A percentile compares a stretch with the other conserved stretches of the same genome.
phyloP scores from a whole-genome alignment of 2,888 invertebrate genomes.

The Eupithecia vulgata region DNA sequence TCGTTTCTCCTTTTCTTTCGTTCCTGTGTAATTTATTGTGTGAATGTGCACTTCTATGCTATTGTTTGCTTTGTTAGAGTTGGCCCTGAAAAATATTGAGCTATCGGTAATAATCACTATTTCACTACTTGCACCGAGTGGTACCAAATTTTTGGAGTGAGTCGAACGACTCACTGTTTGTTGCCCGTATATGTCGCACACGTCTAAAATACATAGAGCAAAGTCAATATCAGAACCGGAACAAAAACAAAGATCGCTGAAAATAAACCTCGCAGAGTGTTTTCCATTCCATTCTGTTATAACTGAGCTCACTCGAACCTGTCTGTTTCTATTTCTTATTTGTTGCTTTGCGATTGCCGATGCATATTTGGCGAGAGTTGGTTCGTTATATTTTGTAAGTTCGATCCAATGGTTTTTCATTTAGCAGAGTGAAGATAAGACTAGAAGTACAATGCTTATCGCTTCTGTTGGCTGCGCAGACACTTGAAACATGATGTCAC shows the following conservation, averaged over 20 bases:
- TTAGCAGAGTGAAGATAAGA: background rate
- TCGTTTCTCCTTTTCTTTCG: background rate
- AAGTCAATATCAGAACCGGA: constrained; percentile 11
- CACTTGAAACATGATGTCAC: background rate
- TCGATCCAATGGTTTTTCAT: constrained; percentile 10
- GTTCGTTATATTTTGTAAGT: constrained; percentile 10
- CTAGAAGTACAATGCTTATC: background rate
- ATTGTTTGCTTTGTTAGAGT: background rate
- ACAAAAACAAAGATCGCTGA: constrained; percentile 14
- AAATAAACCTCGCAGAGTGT: constrained; percentile 9
- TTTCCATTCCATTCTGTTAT: constrained; percentile 27
- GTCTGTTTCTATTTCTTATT: constrained; percentile 10
- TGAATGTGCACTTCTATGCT: background rate
- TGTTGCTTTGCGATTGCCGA: constrained; percentile 16
- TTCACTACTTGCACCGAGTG: background rate
- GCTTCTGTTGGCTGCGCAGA: background rate
- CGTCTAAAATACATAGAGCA: background rate
- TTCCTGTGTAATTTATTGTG: background rate
- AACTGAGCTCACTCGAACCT: constrained; percentile 18
- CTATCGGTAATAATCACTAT: no score
- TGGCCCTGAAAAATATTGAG: background rate
- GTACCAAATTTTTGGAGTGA: background rate
- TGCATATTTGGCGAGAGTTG: constrained; percentile 19
- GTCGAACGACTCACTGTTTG: background rate
- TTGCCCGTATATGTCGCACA: background rate